phyloP scores from a whole-genome alignment of 2,797 vertebrate species.

The Diceros bicornis region DNA sequence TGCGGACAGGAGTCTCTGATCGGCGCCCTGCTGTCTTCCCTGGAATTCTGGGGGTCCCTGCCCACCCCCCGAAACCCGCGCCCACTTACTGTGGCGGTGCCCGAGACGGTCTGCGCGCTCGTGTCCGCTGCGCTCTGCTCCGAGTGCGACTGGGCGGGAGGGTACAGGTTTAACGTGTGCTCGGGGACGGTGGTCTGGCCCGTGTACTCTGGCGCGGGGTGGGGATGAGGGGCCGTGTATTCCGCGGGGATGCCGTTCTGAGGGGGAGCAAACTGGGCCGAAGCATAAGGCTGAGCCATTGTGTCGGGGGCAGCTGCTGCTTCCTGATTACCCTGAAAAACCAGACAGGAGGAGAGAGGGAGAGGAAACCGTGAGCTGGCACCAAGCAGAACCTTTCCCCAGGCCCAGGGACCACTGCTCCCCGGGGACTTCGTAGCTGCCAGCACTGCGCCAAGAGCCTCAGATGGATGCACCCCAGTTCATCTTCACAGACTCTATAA shows the following conservation, averaged over 20 bases:
- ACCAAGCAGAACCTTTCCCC: not conserved
- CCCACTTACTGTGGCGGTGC: constrained; percentile 97
- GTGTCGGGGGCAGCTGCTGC: constrained; percentile 96
- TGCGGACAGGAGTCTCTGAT: too few relatives aligned
- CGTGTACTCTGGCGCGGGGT: constrained; percentile 95
- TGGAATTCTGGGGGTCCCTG: accelerated
- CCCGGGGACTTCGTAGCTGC: accelerated
- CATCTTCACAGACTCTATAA: accelerated
- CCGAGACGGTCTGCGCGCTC: constrained; percentile 95
- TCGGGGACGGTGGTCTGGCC: constrained; percentile 95
- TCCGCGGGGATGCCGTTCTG: constrained; percentile 96
- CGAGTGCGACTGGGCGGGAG: constrained; percentile 95
- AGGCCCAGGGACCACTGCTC: not conserved
- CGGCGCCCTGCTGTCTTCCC: accelerated
- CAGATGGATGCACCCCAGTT: accelerated
- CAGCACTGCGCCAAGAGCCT: not conserved
- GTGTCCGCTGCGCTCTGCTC: constrained; percentile 94
- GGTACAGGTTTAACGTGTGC: constrained; percentile 97
- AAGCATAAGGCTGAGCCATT: constrained; percentile 97
- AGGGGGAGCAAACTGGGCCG: constrained; percentile 95
- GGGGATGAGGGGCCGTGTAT: constrained; percentile 95
- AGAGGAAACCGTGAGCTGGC: not conserved
- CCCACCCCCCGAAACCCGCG: accelerated
- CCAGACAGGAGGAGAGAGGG: constrained; percentile 9
- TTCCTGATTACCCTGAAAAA: constrained; percentile 97